These are phyloP conservation scores for Calephelis nemesis DNA, from an alignment of 1,140 invertebrate species.

Conservation along the genomic window DNA sequence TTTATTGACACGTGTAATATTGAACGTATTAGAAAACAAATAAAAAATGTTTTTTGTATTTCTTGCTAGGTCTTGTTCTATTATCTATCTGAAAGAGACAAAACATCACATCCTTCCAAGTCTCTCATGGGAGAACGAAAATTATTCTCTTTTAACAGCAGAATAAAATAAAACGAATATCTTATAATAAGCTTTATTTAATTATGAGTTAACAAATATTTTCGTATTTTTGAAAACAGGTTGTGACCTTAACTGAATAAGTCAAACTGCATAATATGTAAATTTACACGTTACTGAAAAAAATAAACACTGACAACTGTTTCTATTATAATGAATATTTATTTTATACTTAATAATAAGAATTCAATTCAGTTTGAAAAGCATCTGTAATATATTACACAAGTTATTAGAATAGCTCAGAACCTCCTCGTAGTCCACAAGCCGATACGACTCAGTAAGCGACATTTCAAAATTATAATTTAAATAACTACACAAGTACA, in stretches of 20 bases:
- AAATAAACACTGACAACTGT: conserved; percentile 75
- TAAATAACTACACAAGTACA: conserved; percentile 63
- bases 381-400: conserved; percentile 73
- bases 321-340: conserved; percentile 76
- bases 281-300: conserved; percentile 71
- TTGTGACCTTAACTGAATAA: conserved; percentile 78
- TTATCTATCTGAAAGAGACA: too few species aligned
- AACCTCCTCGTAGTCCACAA: conserved; percentile 56
- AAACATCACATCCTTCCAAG: too few species aligned
- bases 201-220: conserved; percentile 79
- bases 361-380: conserved; percentile 76
- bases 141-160: not conserved
- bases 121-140: too few species aligned
- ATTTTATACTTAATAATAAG: conserved; percentile 75
- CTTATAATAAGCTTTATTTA: conserved; percentile 80
- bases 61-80: too few species aligned
- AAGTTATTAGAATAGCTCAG: conserved; percentile 68
- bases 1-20: too few species aligned
- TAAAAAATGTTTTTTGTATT: too few species aligned
- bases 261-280: conserved; percentile 73
- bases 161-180: conserved; percentile 70
- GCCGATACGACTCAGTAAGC: conserved; percentile 64
- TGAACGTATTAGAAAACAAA: too few species aligned
- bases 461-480: conserved; percentile 63
- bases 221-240: conserved; percentile 77